A percentile compares a stretch with the other conserved stretches of the same genome.
Conservation (phyloP, 2,888 invertebrate species). For the Pristionchus mayeri region DNA sequence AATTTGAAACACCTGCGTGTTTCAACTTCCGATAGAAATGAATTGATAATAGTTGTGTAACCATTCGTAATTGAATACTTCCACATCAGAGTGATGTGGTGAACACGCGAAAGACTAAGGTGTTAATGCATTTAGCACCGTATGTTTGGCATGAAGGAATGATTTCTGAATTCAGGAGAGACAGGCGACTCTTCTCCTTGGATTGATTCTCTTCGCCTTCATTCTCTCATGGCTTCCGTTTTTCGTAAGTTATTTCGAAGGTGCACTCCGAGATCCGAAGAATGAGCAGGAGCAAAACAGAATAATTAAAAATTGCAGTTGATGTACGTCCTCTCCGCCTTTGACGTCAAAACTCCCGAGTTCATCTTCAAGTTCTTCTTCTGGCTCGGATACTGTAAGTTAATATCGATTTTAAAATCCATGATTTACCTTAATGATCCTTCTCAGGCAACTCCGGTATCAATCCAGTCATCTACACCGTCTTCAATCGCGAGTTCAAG, state of each 20-base stretch:
- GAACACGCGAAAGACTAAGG: too few relatives aligned
- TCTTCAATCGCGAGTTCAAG: constrained; percentile 75
- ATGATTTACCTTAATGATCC: too few relatives aligned
- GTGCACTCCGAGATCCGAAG: constrained; percentile 18
- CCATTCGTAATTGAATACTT: too few relatives aligned
- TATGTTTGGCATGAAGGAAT: not conserved
- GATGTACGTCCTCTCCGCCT: constrained; percentile 78
- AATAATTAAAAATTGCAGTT: constrained; percentile 77
- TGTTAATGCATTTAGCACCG: too few relatives aligned
- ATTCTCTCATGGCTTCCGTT: constrained; percentile 98
- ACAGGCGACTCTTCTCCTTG: constrained; percentile 94
- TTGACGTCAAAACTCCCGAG: constrained; percentile 75
- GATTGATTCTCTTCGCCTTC: constrained; percentile 98
- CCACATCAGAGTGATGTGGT: too few relatives aligned
- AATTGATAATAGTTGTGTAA: too few relatives aligned
- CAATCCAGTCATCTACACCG: constrained; percentile 75
- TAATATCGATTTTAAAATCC: constrained; percentile 53
- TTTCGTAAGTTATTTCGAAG: constrained; percentile 81
- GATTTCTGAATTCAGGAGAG: constrained; percentile 83
- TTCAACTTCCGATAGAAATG: too few relatives aligned
- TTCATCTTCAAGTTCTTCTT: constrained; percentile 75
- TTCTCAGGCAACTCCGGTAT: constrained; percentile 74
- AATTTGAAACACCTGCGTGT: too few relatives aligned
- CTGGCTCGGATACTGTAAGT: constrained; percentile 97
- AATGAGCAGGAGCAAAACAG: too few relatives aligned